Conservation (phyloP, 2,113 vertebrate genomes). For the Callochromis pleurospilus region DNA sequence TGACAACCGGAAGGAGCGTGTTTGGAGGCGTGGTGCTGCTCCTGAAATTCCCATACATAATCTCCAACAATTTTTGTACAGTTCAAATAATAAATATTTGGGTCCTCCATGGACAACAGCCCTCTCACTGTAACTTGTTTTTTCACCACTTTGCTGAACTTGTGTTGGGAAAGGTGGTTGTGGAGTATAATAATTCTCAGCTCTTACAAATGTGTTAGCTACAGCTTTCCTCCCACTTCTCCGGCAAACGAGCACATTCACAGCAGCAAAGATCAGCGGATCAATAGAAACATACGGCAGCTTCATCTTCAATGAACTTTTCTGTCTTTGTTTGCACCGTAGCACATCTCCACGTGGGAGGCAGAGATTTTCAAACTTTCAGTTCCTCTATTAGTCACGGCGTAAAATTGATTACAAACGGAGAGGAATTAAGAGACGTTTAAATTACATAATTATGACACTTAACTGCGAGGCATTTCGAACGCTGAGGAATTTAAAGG, state of each 20-base stretch:
- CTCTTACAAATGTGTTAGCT: background rate
- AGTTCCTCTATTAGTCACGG: constrained; percentile 54
- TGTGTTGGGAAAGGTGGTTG: background rate
- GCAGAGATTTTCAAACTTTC: constrained; percentile 24
- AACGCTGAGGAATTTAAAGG: background rate
- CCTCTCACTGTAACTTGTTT: background rate
- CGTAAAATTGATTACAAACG: constrained; percentile 50
- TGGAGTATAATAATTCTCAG: background rate
- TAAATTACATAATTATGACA: constrained; percentile 45
- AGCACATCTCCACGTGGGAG: constrained; percentile 23
- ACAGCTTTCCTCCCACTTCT: background rate
- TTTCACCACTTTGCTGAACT: background rate
- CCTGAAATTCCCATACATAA: background rate
- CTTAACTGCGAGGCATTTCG: constrained; percentile 16
- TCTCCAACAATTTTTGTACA: background rate
- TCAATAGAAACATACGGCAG: background rate
- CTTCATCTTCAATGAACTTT: background rate
- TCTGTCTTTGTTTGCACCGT: background rate
- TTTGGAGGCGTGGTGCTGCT: rapidly evolving
- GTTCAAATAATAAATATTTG: background rate
- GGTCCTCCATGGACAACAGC: background rate
- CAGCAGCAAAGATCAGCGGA: constrained; percentile 19
- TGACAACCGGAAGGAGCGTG: background rate
- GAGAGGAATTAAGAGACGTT: constrained; percentile 17
- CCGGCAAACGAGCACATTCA: background rate